Conservation (phyloP, 2,113 vertebrate genomes). For the Mirza zaza region DNA sequence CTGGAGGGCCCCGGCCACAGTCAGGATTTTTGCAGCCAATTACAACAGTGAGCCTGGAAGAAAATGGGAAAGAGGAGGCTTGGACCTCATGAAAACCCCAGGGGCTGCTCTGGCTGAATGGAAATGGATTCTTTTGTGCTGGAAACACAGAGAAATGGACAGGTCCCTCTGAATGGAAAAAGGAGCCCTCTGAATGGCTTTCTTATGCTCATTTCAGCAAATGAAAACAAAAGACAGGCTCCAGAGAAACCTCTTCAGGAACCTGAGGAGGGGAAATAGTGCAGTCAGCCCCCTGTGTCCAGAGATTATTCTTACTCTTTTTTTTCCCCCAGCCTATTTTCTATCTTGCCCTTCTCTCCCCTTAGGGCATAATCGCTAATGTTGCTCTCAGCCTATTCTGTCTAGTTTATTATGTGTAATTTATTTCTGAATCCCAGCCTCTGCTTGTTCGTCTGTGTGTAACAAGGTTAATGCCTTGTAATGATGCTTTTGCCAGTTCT, state of each 20-base stretch:
- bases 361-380: constrained; percentile 79
- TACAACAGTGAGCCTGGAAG: background rate
- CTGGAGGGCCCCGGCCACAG: background rate
- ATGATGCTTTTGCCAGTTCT: constrained; percentile 79
- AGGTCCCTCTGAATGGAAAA: constrained; percentile 57
- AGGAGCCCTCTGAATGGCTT: constrained; percentile 56
- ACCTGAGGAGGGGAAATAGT: constrained; percentile 22
- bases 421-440: constrained; percentile 82
- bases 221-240: constrained; percentile 71
- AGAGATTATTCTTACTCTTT: constrained; percentile 55
- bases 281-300: constrained; percentile 48
- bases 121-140: constrained; percentile 74
- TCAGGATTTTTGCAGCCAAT: background rate
- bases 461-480: constrained; percentile 82
- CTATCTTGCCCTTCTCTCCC: constrained; percentile 68
- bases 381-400: constrained; percentile 72
- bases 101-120: constrained; percentile 42
- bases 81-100: background rate
- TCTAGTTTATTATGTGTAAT: constrained; percentile 78
- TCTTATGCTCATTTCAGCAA: constrained; percentile 61
- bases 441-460: constrained; percentile 82
- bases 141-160: constrained; percentile 65
- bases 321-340: constrained; percentile 48
- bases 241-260: constrained; percentile 41
- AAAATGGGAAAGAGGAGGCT: background rate